Percentiles rank a stretch among this genome's conserved stretches.
Conservation (phyloP, 2,888 invertebrate species). For the Thymelicus lineola region DNA sequence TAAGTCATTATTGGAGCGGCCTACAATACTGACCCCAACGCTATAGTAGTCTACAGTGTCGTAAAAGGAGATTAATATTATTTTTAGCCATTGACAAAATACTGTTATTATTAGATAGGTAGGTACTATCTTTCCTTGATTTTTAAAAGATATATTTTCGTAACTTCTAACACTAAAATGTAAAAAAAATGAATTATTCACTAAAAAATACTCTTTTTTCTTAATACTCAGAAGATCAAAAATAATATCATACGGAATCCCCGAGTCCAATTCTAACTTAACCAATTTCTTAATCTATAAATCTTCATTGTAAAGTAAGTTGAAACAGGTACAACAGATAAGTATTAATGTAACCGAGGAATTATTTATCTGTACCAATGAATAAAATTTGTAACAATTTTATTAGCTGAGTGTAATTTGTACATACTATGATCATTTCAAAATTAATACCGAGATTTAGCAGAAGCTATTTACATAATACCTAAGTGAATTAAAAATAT, state of each 20-base stretch:
- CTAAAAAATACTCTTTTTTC: no score
- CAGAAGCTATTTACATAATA: slow-evolving; percentile 1
- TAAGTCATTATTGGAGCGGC: no score
- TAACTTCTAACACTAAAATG: no score
- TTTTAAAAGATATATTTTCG: no score
- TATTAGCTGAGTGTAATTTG: not conserved
- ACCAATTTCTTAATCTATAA: not conserved
- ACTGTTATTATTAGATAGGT: no score
- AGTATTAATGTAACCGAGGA: not conserved
- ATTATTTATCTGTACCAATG: not conserved
- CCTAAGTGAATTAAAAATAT: not conserved
- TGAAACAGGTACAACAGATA: slow-evolving; percentile 6
- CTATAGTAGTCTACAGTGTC: no score
- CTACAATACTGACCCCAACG: no score
- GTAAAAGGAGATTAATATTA: no score
- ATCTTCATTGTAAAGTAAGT: slow-evolving; percentile 6
- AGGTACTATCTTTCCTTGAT: no score
- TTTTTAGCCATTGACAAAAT: no score
- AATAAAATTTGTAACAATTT: slow-evolving; percentile 2
- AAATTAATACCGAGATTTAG: not conserved
- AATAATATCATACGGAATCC: not conserved
- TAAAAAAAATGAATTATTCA: no score
- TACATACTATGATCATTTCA: not conserved
- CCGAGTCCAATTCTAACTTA: not conserved
- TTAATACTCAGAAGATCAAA: no score